Evolutionary conservation across 2,797 vertebrate species (phyloP).

Genomic region (Ambastaia sidthimunki): DNA sequence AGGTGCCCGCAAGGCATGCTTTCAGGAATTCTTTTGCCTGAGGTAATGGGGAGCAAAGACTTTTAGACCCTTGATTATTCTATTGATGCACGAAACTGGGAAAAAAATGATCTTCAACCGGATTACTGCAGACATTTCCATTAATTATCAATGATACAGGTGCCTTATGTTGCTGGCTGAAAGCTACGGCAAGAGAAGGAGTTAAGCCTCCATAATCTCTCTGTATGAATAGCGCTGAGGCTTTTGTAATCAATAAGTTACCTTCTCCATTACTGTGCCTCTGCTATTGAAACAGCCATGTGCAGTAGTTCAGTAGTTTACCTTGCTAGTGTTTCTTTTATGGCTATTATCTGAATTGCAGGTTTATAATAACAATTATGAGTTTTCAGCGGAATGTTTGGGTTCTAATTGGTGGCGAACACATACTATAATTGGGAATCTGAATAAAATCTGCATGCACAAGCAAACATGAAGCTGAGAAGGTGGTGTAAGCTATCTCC

Average conservation of each 20-base stretch:
- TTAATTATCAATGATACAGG: slow-evolving; percentile 99
- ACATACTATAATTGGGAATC: slow-evolving; percentile 78
- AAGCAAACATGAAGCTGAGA: slow-evolving; percentile 49
- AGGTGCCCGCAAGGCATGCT: slow-evolving; percentile 99
- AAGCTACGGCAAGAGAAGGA: slow-evolving; percentile 69
- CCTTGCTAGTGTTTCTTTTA: slow-evolving; percentile 91
- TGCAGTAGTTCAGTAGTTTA: slow-evolving; percentile 89
- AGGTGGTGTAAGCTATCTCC: slow-evolving; percentile 63
- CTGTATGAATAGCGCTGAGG: slow-evolving; percentile 75
- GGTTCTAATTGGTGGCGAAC: slow-evolving; percentile 68
- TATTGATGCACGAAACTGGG: slow-evolving; percentile 97
- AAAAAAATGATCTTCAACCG: slow-evolving; percentile 93
- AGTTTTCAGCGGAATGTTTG: slow-evolving; percentile 73
- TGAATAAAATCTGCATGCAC: slow-evolving; percentile 70
- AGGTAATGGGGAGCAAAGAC: slow-evolving; percentile 98
- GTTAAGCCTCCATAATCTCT: slow-evolving; percentile 75
- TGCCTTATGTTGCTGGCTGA: slow-evolving; percentile 83
- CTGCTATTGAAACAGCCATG: slow-evolving; percentile 80
- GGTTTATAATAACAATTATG: slow-evolving; percentile 75
- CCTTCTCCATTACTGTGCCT: slow-evolving; percentile 79
- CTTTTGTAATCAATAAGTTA: slow-evolving; percentile 92
- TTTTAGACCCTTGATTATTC: slow-evolving; percentile 99
- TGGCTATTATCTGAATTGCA: slow-evolving; percentile 84
- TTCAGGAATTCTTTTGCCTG: slow-evolving; percentile 99
- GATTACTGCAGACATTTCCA: slow-evolving; percentile 98